Conservation (phyloP, 2,113 vertebrate genomes). For the Lucifuga dentata region DNA sequence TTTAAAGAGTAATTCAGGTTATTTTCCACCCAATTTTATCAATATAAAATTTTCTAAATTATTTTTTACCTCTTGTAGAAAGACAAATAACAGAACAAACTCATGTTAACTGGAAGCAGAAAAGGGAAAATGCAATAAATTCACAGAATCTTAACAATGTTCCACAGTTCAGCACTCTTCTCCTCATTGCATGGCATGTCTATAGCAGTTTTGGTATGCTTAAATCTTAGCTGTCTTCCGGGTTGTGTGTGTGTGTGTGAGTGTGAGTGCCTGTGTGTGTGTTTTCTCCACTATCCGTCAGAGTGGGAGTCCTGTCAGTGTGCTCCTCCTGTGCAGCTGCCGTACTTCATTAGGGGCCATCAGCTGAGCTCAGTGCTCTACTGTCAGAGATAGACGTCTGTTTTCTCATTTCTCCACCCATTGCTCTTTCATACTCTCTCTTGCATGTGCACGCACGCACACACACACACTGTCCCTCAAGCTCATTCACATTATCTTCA, state of each 20-base stretch:
- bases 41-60: not conserved
- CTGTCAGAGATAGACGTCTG: conserved; percentile 69
- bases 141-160: conserved; percentile 44
- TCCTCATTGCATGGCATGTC: conserved; percentile 29
- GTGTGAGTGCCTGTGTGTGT: conserved; percentile 29
- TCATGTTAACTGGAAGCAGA: conserved; percentile 1
- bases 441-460: no score
- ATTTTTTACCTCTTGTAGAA: not conserved
- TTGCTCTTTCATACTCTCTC: conserved; percentile 12
- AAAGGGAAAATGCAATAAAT: conserved; percentile 2
- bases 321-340: conserved; percentile 76
- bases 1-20: no score
- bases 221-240: conserved; percentile 44
- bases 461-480: conserved; percentile 48
- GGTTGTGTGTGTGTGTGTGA: conserved; percentile 14
- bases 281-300: conserved; percentile 51
- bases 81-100: conserved; percentile 14
- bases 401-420: conserved; percentile 43
- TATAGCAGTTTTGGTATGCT: conserved; percentile 39
- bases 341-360: conserved; percentile 75
- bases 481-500: conserved; percentile 49
- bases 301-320: conserved; percentile 62
- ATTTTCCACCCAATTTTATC: no score
- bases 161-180: conserved; percentile 35
- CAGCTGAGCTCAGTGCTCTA: conserved; percentile 64